Conservation (phyloP, 2,888 invertebrate genomes). For the Lithophane leautieri region DNA sequence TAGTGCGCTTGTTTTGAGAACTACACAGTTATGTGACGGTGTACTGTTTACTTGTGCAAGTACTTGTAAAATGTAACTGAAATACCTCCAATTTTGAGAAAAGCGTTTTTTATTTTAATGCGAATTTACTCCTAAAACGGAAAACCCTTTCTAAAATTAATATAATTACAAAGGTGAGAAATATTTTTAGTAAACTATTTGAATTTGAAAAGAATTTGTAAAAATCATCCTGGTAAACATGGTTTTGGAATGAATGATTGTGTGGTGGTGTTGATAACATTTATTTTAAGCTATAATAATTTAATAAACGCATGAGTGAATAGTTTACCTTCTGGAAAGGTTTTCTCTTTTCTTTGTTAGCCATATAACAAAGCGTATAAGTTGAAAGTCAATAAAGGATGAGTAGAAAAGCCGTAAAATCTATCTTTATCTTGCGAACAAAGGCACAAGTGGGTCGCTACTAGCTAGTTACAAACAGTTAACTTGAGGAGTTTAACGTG, state of each 20-base stretch:
- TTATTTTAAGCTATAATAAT: background rate
- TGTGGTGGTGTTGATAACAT: no score
- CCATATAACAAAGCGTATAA: slow-evolving; percentile 41
- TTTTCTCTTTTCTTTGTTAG: slow-evolving; percentile 22
- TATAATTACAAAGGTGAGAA: background rate
- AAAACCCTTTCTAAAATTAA: no score
- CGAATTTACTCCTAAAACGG: no score
- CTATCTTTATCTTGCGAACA: slow-evolving; percentile 61
- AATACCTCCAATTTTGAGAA: no score
- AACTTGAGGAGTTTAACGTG: slow-evolving; percentile 58
- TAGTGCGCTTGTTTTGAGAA: slow-evolving; percentile 56
- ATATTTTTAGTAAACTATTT: background rate
- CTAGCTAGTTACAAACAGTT: slow-evolving; percentile 57
- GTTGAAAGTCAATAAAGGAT: slow-evolving; percentile 63
- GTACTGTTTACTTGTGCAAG: background rate
- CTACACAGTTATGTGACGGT: slow-evolving; percentile 17
- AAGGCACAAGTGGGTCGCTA: slow-evolving; percentile 58
- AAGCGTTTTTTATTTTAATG: no score
- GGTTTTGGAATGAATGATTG: background rate
- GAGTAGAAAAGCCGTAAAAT: slow-evolving; percentile 61
- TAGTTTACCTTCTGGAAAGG: background rate
- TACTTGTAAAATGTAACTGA: background rate
- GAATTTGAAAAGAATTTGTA: background rate
- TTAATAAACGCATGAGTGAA: background rate
- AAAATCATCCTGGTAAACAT: background rate